Conservation (phyloP, 2,888 invertebrate species). For the Drosophila algonquin region DNA sequence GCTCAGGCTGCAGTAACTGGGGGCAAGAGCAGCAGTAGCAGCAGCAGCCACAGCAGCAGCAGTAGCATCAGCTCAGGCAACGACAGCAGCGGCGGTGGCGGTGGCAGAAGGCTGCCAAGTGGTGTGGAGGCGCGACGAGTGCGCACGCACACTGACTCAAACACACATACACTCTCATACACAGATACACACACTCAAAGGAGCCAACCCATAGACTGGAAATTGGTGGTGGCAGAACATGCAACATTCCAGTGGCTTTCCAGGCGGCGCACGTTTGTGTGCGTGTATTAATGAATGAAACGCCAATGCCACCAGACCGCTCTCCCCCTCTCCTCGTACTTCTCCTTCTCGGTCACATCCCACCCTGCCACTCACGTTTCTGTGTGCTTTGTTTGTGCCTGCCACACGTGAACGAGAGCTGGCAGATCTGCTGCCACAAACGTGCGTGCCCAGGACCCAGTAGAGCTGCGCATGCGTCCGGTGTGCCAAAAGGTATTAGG, state of each 20-base stretch:
- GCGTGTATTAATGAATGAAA: conserved; percentile 75
- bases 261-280: conserved; percentile 23
- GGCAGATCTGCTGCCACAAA: conserved; percentile 42
- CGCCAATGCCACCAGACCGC: conserved; percentile 66
- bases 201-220: conserved; percentile 56
- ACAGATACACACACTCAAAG: not conserved
- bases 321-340: conserved; percentile 29
- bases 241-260: conserved; percentile 65
- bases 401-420: conserved; percentile 58
- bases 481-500: conserved; percentile 30
- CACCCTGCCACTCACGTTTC: conserved; percentile 52
- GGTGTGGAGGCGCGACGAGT: conserved; percentile 72
- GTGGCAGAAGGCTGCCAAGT: conserved; percentile 15
- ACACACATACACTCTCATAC: conserved; percentile 30
- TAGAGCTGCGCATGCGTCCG: conserved; percentile 52
- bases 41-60: conserved; percentile 7
- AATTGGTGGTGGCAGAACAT: conserved; percentile 62
- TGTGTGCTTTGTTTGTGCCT: conserved; percentile 1
- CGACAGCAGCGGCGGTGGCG: no score
- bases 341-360: conserved; percentile 10
- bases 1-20: conserved; percentile 69
- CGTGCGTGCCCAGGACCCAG: conserved; percentile 23
- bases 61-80: not conserved
- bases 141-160: conserved; percentile 65
- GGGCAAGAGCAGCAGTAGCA: conserved; percentile 47